Conservation (phyloP, 2,797 vertebrate species). For the Sebastes nivosus region DNA sequence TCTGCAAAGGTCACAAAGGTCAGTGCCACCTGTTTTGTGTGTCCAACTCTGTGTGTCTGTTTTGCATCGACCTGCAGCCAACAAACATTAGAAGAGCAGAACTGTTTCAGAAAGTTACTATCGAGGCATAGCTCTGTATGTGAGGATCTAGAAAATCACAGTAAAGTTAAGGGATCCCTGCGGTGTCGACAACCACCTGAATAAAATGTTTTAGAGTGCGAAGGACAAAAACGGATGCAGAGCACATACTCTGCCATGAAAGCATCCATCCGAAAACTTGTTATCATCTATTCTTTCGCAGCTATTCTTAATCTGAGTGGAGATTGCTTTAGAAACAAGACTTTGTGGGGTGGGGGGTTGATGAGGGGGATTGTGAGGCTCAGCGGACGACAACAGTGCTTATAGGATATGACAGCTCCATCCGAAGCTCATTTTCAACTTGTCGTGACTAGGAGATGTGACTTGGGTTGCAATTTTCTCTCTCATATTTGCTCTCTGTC, state of each 20-base stretch:
- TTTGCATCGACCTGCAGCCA: background rate
- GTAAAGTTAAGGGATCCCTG: background rate
- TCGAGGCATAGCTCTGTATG: background rate
- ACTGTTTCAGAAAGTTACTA: constrained; percentile 30
- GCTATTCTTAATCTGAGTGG: background rate
- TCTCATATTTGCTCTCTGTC: background rate
- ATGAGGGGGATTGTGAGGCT: constrained; percentile 35
- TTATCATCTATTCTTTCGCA: background rate
- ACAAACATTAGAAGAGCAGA: background rate
- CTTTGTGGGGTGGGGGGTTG: background rate
- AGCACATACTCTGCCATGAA: background rate
- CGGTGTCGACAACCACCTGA: background rate
- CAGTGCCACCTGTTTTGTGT: constrained; percentile 69
- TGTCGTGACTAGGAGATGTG: constrained; percentile 56
- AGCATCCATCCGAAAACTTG: background rate
- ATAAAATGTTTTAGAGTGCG: background rate
- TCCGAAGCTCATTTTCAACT: constrained; percentile 16
- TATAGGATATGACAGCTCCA: constrained; percentile 31
- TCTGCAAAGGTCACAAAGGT: constrained; percentile 88
- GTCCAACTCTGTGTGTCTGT: background rate
- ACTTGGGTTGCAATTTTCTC: constrained; percentile 35
- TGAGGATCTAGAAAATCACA: background rate
- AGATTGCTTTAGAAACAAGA: background rate
- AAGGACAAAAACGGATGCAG: background rate
- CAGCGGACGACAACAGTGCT: constrained; percentile 29